These are phyloP conservation scores for Marcusenius ussheri DNA, from an alignment of 2,113 vertebrate genomes.

Conservation along the genomic window DNA sequence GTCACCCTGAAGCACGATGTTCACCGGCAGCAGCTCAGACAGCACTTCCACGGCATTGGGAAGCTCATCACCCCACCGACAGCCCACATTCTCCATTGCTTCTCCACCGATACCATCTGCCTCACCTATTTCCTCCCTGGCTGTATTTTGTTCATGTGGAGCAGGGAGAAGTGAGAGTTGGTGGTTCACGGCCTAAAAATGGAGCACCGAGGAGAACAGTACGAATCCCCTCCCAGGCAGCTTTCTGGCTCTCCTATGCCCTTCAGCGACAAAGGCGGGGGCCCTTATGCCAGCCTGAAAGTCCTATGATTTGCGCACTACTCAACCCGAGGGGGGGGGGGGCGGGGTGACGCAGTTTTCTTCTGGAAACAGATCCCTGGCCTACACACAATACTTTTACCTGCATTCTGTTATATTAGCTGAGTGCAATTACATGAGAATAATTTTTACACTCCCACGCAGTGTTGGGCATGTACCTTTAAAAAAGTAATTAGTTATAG, in stretches of 20 bases:
- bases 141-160: constrained; percentile 52
- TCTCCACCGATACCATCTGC: constrained; percentile 43
- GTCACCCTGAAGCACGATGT: not conserved
- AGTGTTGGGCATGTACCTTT: too few relatives aligned
- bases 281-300: constrained; percentile 45
- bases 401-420: not conserved
- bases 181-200: constrained; percentile 24
- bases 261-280: constrained; percentile 52
- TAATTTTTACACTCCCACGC: not conserved
- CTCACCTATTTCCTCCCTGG: constrained; percentile 61
- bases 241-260: constrained; percentile 35
- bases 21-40: constrained; percentile 33
- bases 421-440: not conserved
- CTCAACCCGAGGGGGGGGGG: too few relatives aligned
- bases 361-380: not conserved
- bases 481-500: too few relatives aligned
- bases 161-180: constrained; percentile 38
- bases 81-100: constrained; percentile 49
- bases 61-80: constrained; percentile 52
- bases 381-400: not conserved
- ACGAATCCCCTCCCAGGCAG: constrained; percentile 42
- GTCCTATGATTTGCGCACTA: not conserved
- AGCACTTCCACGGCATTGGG: constrained; percentile 50
- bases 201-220: not conserved
- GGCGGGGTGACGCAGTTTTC: not conserved